Evolutionary conservation across 1,140 invertebrate genomes (phyloP).

Genomic region (Leptopilina clavipes): DNA sequence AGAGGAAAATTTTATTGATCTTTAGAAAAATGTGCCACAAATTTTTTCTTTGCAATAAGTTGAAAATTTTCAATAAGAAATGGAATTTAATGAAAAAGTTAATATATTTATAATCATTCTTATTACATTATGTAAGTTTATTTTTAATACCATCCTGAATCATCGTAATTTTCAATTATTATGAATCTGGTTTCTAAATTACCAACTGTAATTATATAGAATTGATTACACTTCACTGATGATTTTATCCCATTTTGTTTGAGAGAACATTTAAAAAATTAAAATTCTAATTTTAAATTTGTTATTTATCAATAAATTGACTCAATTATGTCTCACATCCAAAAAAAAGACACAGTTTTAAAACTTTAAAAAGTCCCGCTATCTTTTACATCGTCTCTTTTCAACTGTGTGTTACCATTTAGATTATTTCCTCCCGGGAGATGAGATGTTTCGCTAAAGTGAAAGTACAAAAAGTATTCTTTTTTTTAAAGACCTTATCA

Average conservation of each 20-base stretch:
- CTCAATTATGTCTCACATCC: not conserved
- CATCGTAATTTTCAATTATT: conserved; percentile 29
- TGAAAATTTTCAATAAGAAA: too few relatives aligned
- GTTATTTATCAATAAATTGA: not conserved
- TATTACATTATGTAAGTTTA: conserved; percentile 18
- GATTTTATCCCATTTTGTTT: too few relatives aligned
- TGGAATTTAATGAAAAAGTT: too few relatives aligned
- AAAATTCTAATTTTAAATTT: too few relatives aligned
- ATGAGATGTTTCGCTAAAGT: conserved; percentile 15
- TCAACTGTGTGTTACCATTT: conserved; percentile 8
- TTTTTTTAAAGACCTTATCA: conserved; percentile 20
- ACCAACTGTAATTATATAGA: conserved; percentile 11
- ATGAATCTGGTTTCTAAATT: conserved; percentile 20
- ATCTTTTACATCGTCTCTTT: conserved; percentile 4
- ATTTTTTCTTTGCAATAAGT: too few relatives aligned
- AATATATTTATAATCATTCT: not conserved
- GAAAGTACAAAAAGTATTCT: conserved; percentile 3
- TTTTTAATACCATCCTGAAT: conserved; percentile 2
- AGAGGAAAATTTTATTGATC: too few relatives aligned
- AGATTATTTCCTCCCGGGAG: not conserved
- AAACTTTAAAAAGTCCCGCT: not conserved
- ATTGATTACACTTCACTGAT: conserved; percentile 2
- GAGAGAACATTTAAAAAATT: too few relatives aligned
- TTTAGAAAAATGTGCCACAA: too few relatives aligned
- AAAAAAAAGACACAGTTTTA: not conserved